Evolutionary conservation across 2,888 invertebrate species (phyloP).

Genomic region (Drosophila affinis): DNA sequence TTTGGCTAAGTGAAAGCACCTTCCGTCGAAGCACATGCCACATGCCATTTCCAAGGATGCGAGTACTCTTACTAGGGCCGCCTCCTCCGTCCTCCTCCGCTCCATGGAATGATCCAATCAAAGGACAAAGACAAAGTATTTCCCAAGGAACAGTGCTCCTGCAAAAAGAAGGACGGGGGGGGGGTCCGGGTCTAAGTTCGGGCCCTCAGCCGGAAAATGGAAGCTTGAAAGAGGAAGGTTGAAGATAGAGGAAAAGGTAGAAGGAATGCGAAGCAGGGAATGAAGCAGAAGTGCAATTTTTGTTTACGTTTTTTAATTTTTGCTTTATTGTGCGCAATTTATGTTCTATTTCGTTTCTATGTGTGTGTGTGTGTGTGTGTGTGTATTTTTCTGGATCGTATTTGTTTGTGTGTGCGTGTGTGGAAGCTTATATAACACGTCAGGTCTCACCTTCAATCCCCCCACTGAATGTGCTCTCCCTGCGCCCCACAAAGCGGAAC

Average conservation of each 20-base stretch:
- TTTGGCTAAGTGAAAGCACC: too few relatives aligned
- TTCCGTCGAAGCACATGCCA: too few relatives aligned
- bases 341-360: constrained; percentile 35
- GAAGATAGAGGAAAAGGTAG: constrained; percentile 2
- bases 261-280: constrained; percentile 14
- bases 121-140: neutral
- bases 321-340: constrained; percentile 77
- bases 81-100: neutral
- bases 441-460: constrained; percentile 27
- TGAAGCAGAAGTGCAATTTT: constrained; percentile 53
- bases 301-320: constrained; percentile 77
- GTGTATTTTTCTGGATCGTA: neutral
- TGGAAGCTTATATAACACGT: constrained; percentile 26
- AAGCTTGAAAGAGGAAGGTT: neutral
- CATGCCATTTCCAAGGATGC: too few relatives aligned
- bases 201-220: too few relatives aligned
- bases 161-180: too few relatives aligned
- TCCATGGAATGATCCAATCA: constrained; percentile 1
- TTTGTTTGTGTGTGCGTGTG: neutral
- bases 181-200: too few relatives aligned
- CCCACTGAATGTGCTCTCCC: neutral
- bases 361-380: constrained; percentile 11
- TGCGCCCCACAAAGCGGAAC: neutral
- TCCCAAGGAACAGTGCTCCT: neutral
- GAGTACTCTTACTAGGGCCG: neutral